Evolutionary conservation across 1,140 invertebrate genomes (phyloP).

Genomic region (Maniola jurtina): DNA sequence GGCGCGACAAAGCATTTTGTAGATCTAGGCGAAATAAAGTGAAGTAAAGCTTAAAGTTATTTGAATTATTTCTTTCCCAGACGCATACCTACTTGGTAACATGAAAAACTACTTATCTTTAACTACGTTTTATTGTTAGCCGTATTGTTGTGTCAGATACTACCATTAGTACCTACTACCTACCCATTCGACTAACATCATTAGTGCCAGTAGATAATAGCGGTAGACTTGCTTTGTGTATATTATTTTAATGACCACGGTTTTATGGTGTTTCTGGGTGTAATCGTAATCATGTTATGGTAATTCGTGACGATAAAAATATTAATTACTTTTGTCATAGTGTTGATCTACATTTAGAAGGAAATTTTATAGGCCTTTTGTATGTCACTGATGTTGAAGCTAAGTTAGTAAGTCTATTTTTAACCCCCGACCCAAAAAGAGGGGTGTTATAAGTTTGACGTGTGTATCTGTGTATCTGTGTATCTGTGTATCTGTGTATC

Average conservation of each 20-base stretch:
- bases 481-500: too few relatives aligned
- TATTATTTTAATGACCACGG: constrained; percentile 2
- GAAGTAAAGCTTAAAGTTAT: constrained; percentile 14
- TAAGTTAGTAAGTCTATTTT: too few relatives aligned
- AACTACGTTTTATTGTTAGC: constrained; percentile 68
- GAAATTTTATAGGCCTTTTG: too few relatives aligned
- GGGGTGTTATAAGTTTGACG: too few relatives aligned
- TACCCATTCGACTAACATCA: constrained; percentile 41
- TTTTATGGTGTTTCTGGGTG: constrained; percentile 1
- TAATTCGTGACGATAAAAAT: neutral
- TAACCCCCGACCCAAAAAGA: too few relatives aligned
- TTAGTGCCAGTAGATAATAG: constrained; percentile 39
- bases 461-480: too few relatives aligned
- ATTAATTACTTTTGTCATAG: neutral
- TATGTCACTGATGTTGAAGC: too few relatives aligned
- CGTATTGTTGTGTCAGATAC: constrained; percentile 62
- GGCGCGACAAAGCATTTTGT: neutral
- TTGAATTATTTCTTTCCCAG: constrained; percentile 38
- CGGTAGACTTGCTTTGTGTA: constrained; percentile 14
- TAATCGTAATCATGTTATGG: neutral
- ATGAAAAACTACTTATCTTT: constrained; percentile 74
- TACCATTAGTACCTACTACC: constrained; percentile 7
- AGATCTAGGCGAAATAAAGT: constrained; percentile 8
- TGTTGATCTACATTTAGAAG: neutral
- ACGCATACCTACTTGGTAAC: constrained; percentile 44